A percentile compares a stretch with the other conserved stretches of the same genome.
phyloP scores from a whole-genome alignment of 2,113 vertebrate species.

The Sinocyclocheilus grahami region DNA sequence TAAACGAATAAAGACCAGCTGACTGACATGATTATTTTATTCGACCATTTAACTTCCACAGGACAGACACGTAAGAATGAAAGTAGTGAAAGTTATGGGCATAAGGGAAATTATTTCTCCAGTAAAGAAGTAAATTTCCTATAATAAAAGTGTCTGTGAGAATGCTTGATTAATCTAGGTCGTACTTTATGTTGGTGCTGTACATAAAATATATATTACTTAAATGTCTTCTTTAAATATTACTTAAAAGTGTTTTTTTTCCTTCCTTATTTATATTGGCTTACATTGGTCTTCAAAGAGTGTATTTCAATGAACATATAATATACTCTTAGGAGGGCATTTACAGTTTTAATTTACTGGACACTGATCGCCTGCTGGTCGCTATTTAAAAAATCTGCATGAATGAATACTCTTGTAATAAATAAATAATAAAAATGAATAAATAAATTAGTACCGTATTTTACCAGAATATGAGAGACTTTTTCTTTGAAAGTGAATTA shows the following conservation, averaged over 20 bases:
- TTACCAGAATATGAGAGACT: neutral
- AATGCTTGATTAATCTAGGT: neutral
- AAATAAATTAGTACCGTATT: neutral
- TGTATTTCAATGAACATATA: no score
- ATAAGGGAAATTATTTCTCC: neutral
- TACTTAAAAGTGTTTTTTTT: no score
- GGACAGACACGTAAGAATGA: neutral
- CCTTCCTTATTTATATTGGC: no score
- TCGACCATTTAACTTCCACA: neutral
- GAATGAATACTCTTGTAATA: neutral
- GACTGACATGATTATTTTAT: neutral
- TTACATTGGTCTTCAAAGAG: no score
- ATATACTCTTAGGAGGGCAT: no score
- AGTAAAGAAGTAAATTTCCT: neutral
- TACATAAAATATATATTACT: neutral
- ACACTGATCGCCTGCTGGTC: no score
- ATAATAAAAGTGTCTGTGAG: conserved; percentile 3
- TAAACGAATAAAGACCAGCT: neutral
- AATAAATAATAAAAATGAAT: no score
- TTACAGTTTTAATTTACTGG: no score
- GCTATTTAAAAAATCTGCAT: no score
- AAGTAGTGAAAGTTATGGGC: neutral
- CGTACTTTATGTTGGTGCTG: neutral
- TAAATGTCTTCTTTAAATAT: no score
- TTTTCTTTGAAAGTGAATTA: conserved; percentile 51